phyloP scores from a whole-genome alignment of 2,888 invertebrate genomes.

The Tenthredo mesomela region DNA sequence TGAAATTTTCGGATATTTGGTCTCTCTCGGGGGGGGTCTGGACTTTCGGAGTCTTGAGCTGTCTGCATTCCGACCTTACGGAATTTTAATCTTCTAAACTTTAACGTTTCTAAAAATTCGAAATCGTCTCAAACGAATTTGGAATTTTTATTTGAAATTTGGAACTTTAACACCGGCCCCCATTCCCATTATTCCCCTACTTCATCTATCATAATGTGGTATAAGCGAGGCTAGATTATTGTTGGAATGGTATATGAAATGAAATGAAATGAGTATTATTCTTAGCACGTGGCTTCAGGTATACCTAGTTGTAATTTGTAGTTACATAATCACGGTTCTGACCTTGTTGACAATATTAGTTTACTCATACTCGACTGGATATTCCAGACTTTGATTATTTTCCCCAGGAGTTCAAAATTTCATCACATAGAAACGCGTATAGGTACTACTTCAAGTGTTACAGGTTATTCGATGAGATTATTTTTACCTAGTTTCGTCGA shows the following conservation, averaged over 20 bases:
- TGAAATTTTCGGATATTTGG: too few species aligned
- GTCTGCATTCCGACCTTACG: too few species aligned
- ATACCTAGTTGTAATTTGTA: slow-evolving; percentile 16
- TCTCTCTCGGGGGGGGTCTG: too few species aligned
- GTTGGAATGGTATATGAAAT: neutral
- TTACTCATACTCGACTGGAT: neutral
- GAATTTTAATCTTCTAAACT: too few species aligned
- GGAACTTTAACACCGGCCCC: too few species aligned
- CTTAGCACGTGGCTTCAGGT: slow-evolving; percentile 14
- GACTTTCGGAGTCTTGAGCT: too few species aligned
- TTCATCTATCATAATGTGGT: neutral
- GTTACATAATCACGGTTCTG: slow-evolving; percentile 33
- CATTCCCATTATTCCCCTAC: too few species aligned
- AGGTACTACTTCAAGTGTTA: neutral
- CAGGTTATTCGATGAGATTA: neutral
- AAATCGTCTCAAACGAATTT: too few species aligned
- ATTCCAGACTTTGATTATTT: slow-evolving; percentile 5
- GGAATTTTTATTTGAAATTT: too few species aligned
- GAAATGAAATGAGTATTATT: neutral
- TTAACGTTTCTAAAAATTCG: too few species aligned
- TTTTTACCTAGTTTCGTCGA: neutral
- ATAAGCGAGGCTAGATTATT: neutral
- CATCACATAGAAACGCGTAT: neutral
- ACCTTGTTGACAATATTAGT: slow-evolving; percentile 20
- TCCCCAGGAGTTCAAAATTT: neutral